Evolutionary conservation across 53 echinoderm and acorn worm species (phyloP).

Genomic region (Glandiceps talaboti): DNA sequence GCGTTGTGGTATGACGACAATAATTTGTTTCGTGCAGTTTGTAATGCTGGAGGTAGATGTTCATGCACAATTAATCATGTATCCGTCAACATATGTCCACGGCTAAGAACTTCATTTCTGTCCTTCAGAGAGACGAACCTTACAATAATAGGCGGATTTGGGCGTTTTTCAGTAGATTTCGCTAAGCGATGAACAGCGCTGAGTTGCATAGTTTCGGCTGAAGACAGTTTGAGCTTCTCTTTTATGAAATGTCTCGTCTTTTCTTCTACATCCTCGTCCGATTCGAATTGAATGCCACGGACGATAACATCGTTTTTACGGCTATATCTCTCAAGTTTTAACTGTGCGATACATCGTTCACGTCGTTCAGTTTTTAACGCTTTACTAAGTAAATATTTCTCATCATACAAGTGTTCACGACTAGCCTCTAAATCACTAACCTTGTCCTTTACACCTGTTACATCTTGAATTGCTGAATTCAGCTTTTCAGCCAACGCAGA

Average conservation of each 20-base stretch:
- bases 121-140: background rate
- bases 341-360: background rate
- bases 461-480: background rate
- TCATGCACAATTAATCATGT: background rate
- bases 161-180: background rate
- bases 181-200: background rate
- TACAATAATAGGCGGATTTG: background rate
- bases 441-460: background rate
- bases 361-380: background rate
- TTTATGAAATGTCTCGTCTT: background rate
- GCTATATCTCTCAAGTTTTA: background rate
- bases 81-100: background rate
- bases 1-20: background rate
- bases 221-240: background rate
- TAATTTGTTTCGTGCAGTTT: background rate
- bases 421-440: background rate
- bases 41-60: background rate
- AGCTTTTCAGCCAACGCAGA: background rate
- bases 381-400: background rate
- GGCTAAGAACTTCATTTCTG: background rate
- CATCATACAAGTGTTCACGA: background rate
- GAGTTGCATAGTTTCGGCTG: background rate
- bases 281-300: background rate
- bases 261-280: background rate
- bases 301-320: background rate